Evolutionary conservation across 2,888 invertebrate species (phyloP).

Genomic region (Allolobophora icterica): DNA sequence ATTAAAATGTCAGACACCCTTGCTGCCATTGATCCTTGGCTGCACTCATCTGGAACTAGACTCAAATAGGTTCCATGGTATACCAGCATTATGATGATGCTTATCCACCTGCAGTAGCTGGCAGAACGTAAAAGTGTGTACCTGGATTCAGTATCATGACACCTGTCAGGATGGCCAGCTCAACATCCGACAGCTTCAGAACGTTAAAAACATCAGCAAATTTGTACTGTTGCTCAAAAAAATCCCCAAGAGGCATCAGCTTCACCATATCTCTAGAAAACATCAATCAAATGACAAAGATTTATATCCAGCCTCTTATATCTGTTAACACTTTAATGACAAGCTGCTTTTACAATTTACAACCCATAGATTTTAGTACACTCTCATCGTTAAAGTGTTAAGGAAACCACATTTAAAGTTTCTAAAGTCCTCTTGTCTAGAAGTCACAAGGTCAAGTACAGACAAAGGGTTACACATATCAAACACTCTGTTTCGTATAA

Average conservation of each 20-base stretch:
- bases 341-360: too few relatives aligned
- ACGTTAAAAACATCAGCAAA: conserved; percentile 58
- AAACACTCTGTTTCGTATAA: too few relatives aligned
- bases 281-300: background rate
- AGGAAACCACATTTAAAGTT: background rate
- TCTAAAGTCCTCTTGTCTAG: background rate
- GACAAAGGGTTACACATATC: too few relatives aligned
- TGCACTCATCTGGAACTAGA: too few relatives aligned
- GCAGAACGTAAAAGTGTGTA: conserved; percentile 43
- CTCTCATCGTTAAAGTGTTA: background rate
- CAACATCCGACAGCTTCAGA: conserved; percentile 57
- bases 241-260: conserved; percentile 59
- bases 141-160: conserved; percentile 62
- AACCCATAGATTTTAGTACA: too few relatives aligned
- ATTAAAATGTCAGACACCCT: too few relatives aligned
- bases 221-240: conserved; percentile 62
- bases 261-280: conserved; percentile 35
- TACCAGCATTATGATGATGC: background rate
- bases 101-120: too few relatives aligned
- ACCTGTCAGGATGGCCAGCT: conserved; percentile 61
- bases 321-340: too few relatives aligned
- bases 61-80: background rate
- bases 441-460: too few relatives aligned
- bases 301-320: background rate
- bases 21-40: too few relatives aligned